Conservation (phyloP, 1,140 invertebrate genomes). For the Tenebrio molitor region DNA sequence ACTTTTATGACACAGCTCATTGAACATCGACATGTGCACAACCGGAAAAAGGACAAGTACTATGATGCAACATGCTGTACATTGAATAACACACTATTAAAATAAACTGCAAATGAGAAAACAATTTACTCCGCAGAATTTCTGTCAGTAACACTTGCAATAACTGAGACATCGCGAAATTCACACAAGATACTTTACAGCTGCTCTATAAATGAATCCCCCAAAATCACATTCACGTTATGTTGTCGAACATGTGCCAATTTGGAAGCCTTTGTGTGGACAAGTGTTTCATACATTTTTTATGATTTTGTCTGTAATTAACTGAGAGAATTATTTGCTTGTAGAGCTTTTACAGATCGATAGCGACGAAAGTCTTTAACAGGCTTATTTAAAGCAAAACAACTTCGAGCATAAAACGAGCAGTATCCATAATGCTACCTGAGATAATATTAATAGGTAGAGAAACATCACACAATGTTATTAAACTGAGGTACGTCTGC, state of each 20-base stretch:
- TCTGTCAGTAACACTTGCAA: slow-evolving; percentile 9
- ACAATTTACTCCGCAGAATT: slow-evolving; percentile 21
- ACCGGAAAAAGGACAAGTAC: slow-evolving; percentile 12
- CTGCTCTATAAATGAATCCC: too few species aligned
- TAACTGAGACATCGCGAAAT: slow-evolving; percentile 8
- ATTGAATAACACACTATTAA: slow-evolving; percentile 30
- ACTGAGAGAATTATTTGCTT: too few species aligned
- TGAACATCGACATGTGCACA: slow-evolving; percentile 38
- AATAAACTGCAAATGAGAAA: slow-evolving; percentile 44
- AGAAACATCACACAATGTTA: not conserved
- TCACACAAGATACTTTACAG: slow-evolving; percentile 20
- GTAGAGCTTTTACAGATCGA: too few species aligned
- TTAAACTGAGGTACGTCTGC: slow-evolving; percentile 1
- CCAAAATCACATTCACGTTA: too few species aligned
- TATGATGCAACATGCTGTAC: slow-evolving; percentile 21
- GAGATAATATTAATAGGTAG: slow-evolving; percentile 1
- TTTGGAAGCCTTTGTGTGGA: too few species aligned
- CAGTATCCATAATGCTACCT: not conserved
- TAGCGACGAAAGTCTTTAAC: too few species aligned
- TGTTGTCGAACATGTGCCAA: too few species aligned
- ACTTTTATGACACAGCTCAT: slow-evolving; percentile 26
- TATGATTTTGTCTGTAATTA: too few species aligned
- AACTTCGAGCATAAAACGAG: too few species aligned
- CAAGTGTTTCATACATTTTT: too few species aligned
- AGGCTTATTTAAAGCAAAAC: too few species aligned